phyloP scores from a whole-genome alignment of 2,113 vertebrate species.

The Megaptera novaeangliae region DNA sequence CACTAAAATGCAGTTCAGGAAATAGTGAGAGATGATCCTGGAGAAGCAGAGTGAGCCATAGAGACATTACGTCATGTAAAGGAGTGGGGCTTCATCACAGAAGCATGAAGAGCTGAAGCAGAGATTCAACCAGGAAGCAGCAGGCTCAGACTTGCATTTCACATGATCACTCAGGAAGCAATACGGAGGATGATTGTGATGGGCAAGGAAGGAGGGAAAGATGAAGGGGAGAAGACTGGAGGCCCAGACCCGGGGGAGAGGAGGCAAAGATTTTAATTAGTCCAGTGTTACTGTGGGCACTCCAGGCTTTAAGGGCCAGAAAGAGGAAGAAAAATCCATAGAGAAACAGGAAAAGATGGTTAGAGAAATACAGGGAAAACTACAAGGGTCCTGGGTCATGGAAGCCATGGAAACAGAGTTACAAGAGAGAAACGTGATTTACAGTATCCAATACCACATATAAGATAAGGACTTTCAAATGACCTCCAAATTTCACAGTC shows the following conservation, averaged over 20 bases:
- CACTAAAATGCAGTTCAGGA: not conserved
- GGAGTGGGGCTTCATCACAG: not conserved
- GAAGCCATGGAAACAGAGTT: not conserved
- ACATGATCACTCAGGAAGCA: not conserved
- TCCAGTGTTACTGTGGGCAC: not conserved
- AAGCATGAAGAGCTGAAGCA: not conserved
- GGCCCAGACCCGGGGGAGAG: not conserved
- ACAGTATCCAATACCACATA: not conserved
- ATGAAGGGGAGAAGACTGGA: accelerated
- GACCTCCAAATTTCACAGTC: not conserved
- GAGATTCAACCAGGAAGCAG: not conserved
- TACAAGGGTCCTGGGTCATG: not conserved
- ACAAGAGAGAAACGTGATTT: not conserved
- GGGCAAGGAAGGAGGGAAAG: not conserved
- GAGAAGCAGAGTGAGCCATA: not conserved
- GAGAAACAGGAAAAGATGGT: not conserved
- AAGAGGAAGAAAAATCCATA: not conserved
- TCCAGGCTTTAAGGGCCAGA: not conserved
- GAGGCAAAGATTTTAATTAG: not conserved
- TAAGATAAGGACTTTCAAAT: slow-evolving; percentile 9
- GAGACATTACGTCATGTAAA: not conserved
- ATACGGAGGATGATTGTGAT: accelerated
- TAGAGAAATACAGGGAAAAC: not conserved
- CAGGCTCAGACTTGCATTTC: not conserved
- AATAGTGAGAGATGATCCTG: not conserved